These are phyloP conservation scores for Machaerirhynchus nigripectus DNA, from an alignment of 2,113 vertebrate species.

Conservation along the genomic window DNA sequence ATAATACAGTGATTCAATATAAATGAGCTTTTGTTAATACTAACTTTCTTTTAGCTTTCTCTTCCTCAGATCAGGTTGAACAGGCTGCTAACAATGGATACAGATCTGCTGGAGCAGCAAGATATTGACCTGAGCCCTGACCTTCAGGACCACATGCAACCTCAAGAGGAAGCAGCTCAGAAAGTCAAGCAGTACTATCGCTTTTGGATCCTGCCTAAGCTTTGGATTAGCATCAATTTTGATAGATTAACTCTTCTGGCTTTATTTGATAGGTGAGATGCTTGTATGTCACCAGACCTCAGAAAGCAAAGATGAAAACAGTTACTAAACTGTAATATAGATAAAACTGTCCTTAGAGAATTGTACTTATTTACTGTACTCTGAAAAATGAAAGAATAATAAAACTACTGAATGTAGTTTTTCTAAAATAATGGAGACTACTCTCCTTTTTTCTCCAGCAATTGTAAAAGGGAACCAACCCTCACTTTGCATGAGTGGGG, in stretches of 20 bases:
- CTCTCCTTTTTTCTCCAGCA: not conserved
- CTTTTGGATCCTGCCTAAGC: constrained; percentile 92
- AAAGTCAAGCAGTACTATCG: constrained; percentile 96
- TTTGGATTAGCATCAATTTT: constrained; percentile 97
- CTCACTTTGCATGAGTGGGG: accelerated
- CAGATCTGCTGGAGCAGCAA: constrained; percentile 93
- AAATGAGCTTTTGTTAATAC: not conserved
- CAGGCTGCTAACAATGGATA: constrained; percentile 92
- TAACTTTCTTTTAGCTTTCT: constrained; percentile 79
- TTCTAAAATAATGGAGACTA: not conserved
- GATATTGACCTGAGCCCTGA: constrained; percentile 94
- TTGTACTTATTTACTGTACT: not conserved
- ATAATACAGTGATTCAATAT: not conserved
- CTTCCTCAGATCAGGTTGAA: constrained; percentile 95
- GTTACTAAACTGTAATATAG: not conserved
- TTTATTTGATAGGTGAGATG: constrained; percentile 91
- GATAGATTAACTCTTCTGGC: constrained; percentile 96
- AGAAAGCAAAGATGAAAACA: not conserved
- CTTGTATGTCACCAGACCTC: not conserved
- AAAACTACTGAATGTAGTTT: not conserved
- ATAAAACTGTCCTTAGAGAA: not conserved
- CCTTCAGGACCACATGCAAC: constrained; percentile 86
- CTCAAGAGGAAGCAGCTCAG: constrained; percentile 81
- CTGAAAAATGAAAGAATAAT: not conserved
- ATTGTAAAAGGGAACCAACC: not conserved